A percentile compares a stretch with the other conserved stretches of the same genome.
Conservation (phyloP, 2,888 invertebrate species). For the Himalopsyche kuldschensis region DNA sequence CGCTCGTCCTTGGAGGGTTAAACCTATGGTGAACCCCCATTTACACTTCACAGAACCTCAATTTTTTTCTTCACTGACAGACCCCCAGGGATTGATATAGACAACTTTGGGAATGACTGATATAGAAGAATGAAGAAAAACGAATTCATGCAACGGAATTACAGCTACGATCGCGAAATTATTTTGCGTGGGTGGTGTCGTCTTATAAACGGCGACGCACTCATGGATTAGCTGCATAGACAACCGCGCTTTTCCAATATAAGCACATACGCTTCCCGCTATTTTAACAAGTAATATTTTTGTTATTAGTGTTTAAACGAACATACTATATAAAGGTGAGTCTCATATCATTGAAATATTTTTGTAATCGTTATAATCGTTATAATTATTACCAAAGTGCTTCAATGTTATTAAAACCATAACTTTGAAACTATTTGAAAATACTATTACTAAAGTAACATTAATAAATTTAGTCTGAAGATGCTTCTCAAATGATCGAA, state of each 20-base stretch:
- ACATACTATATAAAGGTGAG: not conserved
- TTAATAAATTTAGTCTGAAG: too few species aligned
- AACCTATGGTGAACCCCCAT: too few species aligned
- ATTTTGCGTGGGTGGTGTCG: not conserved
- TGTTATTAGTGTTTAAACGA: not conserved
- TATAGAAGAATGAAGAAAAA: too few species aligned
- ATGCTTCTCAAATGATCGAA: too few species aligned
- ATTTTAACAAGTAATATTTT: not conserved
- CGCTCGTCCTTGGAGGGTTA: too few species aligned
- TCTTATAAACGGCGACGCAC: not conserved
- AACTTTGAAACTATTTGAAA: too few species aligned
- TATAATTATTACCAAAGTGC: not conserved
- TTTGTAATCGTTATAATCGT: not conserved
- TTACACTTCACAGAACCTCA: too few species aligned
- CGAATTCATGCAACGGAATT: too few species aligned
- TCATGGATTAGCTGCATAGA: not conserved
- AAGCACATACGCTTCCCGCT: conserved; percentile 4
- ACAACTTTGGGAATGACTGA: too few species aligned
- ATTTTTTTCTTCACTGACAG: too few species aligned
- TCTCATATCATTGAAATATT: not conserved
- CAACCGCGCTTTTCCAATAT: not conserved
- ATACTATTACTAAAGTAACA: too few species aligned
- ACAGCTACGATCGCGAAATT: not conserved
- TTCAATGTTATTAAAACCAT: not conserved
- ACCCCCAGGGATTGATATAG: too few species aligned